A percentile compares a stretch with the other conserved stretches of the same genome.
Conservation (phyloP, 2,888 invertebrate genomes). For the Maniola hyperantus region DNA sequence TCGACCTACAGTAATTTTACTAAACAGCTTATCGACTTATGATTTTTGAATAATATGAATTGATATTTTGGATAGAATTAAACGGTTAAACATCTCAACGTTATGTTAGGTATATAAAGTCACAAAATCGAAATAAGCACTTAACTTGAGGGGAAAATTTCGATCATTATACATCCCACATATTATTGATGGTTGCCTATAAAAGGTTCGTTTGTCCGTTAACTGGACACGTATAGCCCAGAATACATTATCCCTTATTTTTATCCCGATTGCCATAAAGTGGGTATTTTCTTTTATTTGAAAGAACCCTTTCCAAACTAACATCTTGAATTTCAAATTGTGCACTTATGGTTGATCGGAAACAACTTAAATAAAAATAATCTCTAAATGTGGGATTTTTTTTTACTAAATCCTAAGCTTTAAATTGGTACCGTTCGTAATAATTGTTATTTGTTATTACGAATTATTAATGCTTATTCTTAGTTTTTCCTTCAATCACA, state of each 20-base stretch:
- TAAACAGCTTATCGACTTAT: too few relatives aligned
- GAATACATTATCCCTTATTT: conserved; percentile 49
- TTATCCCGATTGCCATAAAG: conserved; percentile 41
- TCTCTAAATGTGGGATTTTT: background rate
- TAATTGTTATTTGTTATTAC: too few relatives aligned
- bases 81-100: background rate
- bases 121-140: background rate
- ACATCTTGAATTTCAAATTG: conserved; percentile 35
- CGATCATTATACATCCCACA: conserved; percentile 23
- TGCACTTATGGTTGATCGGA: conserved; percentile 23
- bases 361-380: conserved; percentile 12
- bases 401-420: too few relatives aligned
- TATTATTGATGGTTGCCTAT: conserved; percentile 25
- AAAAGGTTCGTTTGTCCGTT: conserved; percentile 45
- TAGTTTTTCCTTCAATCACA: background rate
- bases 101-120: background rate
- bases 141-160: conserved; percentile 11
- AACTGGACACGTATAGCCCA: conserved; percentile 42
- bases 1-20: too few relatives aligned
- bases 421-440: too few relatives aligned
- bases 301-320: conserved; percentile 27
- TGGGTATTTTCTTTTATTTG: conserved; percentile 35
- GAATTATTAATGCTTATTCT: too few relatives aligned
- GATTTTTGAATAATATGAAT: too few relatives aligned
- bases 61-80: background rate